Percentiles rank a stretch among this genome's conserved stretches.
Conservation (phyloP, 2,113 vertebrate genomes). For the Micromys minutus region DNA sequence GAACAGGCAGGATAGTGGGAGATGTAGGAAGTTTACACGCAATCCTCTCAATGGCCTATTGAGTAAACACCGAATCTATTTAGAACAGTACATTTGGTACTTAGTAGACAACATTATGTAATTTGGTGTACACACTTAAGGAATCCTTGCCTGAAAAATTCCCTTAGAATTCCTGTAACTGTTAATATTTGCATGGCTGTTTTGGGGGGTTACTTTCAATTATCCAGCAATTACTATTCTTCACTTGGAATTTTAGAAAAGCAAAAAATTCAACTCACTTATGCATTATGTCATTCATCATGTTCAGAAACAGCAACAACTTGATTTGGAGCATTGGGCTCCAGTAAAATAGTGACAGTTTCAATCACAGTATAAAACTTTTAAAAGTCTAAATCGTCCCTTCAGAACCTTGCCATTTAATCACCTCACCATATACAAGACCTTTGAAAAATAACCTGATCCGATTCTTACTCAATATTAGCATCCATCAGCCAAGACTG, state of each 20-base stretch:
- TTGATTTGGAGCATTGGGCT: neutral
- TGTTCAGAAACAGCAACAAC: neutral
- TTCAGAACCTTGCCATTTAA: neutral
- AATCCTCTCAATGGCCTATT: accelerated
- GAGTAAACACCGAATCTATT: neutral
- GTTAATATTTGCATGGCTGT: neutral
- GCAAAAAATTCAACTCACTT: neutral
- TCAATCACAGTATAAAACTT: neutral
- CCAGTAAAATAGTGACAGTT: neutral
- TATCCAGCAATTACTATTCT: neutral
- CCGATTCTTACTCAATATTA: neutral
- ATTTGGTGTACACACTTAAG: neutral
- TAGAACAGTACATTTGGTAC: no score
- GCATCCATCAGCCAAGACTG: neutral
- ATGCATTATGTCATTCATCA: neutral
- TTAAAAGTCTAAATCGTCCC: neutral
- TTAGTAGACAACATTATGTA: neutral
- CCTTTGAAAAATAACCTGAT: neutral
- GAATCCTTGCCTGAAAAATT: neutral
- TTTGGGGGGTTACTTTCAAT: neutral
- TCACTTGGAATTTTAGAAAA: neutral
- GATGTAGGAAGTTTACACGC: neutral
- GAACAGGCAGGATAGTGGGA: neutral
- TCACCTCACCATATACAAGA: neutral
- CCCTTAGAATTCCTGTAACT: neutral